Evolutionary conservation across 1,140 invertebrate species (phyloP).

Genomic region (Drosophila santomea): DNA sequence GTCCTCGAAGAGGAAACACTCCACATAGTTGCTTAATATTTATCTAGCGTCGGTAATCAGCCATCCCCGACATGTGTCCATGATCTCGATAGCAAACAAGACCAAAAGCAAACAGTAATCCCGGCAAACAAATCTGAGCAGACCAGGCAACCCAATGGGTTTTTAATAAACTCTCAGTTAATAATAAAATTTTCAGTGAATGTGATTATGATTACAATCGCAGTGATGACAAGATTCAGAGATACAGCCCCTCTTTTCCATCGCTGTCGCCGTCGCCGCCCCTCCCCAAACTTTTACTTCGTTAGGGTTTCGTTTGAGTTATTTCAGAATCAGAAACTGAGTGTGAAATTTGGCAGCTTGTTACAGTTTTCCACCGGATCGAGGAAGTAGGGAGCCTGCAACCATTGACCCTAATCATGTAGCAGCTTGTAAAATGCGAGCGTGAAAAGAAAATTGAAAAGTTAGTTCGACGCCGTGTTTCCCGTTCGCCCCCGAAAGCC

Average conservation of each 20-base stretch:
- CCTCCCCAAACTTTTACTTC: slow-evolving; percentile 49
- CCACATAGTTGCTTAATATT: slow-evolving; percentile 72
- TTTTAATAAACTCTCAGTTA: slow-evolving; percentile 80
- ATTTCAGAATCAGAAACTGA: slow-evolving; percentile 51
- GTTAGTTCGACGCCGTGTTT: slow-evolving; percentile 55
- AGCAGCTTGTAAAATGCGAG: slow-evolving; percentile 78
- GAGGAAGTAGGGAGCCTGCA: slow-evolving; percentile 20
- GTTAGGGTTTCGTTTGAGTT: slow-evolving; percentile 53
- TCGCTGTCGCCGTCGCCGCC: neutral
- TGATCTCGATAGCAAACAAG: slow-evolving; percentile 66
- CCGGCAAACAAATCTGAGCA: slow-evolving; percentile 49
- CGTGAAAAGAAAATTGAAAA: slow-evolving; percentile 79
- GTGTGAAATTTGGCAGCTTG: slow-evolving; percentile 79
- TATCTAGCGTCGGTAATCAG: slow-evolving; percentile 69
- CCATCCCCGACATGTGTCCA: slow-evolving; percentile 67
- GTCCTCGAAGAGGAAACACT: slow-evolving; percentile 35
- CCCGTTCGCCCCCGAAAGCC: neutral
- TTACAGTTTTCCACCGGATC: slow-evolving; percentile 36
- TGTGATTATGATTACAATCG: slow-evolving; percentile 48
- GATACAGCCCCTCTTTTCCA: neutral
- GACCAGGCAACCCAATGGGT: slow-evolving; percentile 44
- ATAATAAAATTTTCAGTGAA: slow-evolving; percentile 71
- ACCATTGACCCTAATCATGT: slow-evolving; percentile 75
- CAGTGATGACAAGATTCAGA: slow-evolving; percentile 43
- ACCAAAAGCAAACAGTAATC: slow-evolving; percentile 8